Base-by-base conservation (phyloP, 1,140 invertebrate genomes). In the Steinernema khuongi region DNA sequence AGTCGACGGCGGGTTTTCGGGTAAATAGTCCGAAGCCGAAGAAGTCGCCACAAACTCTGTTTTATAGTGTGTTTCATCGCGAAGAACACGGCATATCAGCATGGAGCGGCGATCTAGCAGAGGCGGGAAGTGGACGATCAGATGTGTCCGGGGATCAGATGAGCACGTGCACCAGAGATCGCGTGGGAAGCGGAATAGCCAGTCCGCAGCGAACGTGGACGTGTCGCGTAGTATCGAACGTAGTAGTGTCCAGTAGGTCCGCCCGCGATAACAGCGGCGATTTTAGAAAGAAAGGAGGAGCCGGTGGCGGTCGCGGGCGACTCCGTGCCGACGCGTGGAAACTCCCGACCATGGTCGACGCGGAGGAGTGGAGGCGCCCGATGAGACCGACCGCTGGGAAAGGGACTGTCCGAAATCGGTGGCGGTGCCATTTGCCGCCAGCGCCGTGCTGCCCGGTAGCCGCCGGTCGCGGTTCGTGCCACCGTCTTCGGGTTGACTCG, bases 261-360 rank as follows among this genome's bases (percentile, higher is more conserved):
- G 22, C 50, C 50, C 50, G 50, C 50, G 50, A 60, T 60, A 60
- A 60, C 50, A 60, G 26, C 50, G 50, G 50, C 50, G 50, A 60
- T 60, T 60, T 60, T 60, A 60, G 50, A 60, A 7, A n/a, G 50
- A 60, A 60, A 60, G 50, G 50, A 60, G 50, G 50, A 60, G 50
- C 50, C 50, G 7, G 50, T 60, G 50, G 50, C 50, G 50, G 50
- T 60, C 50, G 50, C 50, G 50, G 50, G 50, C 50, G 50, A 60
- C 50, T 60, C 50, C 50, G 50, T 60, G 50, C 50, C 50, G 50
- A 11, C 50, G 50, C 50, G 50, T 60, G 50, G 50, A 60, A 60
- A 60, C 50, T 60, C 50, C 50, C 50, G 50, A 60, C 14, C 26
- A 22, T 26, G 50, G 50, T 22, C 14, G 50, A n/a, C 14, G 50